A percentile compares a stretch with the other conserved stretches of the same genome.
phyloP scores from a whole-genome alignment of 2,888 invertebrate species.

The Thymelicus acteon region DNA sequence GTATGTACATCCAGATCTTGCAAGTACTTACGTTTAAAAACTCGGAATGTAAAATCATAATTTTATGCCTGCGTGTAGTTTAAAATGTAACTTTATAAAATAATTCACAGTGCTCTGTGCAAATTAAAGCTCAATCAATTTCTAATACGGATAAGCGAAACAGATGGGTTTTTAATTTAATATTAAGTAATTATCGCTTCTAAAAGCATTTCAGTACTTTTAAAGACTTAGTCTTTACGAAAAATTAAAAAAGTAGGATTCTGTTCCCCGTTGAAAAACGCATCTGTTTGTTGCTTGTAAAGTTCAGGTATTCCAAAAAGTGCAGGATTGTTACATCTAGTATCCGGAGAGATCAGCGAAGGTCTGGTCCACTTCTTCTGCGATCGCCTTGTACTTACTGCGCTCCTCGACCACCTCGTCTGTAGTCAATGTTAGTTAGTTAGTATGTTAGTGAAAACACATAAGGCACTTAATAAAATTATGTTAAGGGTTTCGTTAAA shows the following conservation, averaged over 20 bases:
- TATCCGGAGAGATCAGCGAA: constrained; percentile 98
- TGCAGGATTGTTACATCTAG: constrained; percentile 72
- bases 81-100: not conserved
- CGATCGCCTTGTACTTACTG: constrained; percentile 99
- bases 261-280: constrained; percentile 12
- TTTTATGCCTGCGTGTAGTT: not conserved
- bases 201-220: not conserved
- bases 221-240: constrained; percentile 13
- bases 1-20: constrained; percentile 1
- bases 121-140: too few species aligned
- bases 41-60: not conserved
- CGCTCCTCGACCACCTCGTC: constrained; percentile 95
- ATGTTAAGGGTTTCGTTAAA: too few species aligned
- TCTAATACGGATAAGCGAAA: too few species aligned
- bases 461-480: not conserved
- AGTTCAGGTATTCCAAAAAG: constrained; percentile 57
- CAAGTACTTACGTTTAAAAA: not conserved
- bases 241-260: constrained; percentile 3
- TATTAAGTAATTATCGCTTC: too few species aligned
- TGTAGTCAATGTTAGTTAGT: constrained; percentile 79
- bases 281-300: constrained; percentile 37
- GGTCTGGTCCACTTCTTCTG: constrained; percentile 98
- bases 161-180: too few species aligned
- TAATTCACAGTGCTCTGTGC: too few species aligned
- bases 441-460: constrained; percentile 34